These are phyloP conservation scores for Mesorhabditis belari DNA, from an alignment of 2,888 invertebrate genomes.

Conservation along the genomic window DNA sequence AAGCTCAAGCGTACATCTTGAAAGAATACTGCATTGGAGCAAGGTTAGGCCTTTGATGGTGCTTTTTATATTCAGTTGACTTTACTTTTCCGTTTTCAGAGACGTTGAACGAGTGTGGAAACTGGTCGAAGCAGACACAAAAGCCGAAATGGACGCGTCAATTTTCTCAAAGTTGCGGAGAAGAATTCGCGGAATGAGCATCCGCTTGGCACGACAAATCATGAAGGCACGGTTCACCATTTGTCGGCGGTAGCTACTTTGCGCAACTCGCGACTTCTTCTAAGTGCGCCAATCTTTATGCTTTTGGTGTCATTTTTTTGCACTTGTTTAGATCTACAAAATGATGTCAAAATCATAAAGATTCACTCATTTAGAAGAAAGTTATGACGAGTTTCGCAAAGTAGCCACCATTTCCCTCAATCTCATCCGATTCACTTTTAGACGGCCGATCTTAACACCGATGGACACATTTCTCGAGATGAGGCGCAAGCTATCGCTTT, in stretches of 20 bases:
- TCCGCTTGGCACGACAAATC: constrained; percentile 47
- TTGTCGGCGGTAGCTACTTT: background rate
- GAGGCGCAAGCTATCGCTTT: constrained; percentile 50
- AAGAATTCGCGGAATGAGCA: constrained; percentile 50
- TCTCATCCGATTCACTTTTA: constrained; percentile 5
- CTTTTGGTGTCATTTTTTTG: too few species aligned
- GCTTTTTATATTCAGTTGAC: background rate
- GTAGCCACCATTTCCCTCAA: background rate
- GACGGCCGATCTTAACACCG: constrained; percentile 43
- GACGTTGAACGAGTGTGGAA: constrained; percentile 49
- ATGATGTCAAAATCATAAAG: too few species aligned
- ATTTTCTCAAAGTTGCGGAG: constrained; percentile 42
- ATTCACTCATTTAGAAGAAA: too few species aligned
- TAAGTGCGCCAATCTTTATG: too few species aligned
- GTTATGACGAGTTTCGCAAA: too few species aligned
- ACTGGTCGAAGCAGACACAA: constrained; percentile 39
- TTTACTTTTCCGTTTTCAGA: background rate
- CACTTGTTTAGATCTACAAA: too few species aligned
- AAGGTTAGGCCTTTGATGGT: background rate
- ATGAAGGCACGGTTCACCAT: constrained; percentile 40
- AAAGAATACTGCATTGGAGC: constrained; percentile 47
- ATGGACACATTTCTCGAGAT: constrained; percentile 48
- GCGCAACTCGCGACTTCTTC: too few species aligned
- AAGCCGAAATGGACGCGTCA: constrained; percentile 37
- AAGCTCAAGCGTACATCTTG: constrained; percentile 48